These are phyloP conservation scores for Myotis myotis DNA, from an alignment of 2,797 vertebrate genomes.

Conservation along the genomic window DNA sequence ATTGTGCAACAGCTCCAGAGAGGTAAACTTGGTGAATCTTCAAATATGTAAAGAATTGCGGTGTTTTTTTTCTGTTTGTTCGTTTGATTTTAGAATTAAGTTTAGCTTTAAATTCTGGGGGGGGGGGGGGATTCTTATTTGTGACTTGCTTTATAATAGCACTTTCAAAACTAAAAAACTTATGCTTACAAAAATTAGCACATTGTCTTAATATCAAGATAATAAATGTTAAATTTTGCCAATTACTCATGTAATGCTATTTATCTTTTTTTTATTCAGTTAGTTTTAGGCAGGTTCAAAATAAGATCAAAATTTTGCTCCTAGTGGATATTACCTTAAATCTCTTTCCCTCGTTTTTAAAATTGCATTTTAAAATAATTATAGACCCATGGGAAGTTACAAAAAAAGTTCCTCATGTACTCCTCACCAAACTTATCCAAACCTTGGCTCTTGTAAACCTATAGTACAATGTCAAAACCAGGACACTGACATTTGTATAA, in stretches of 20 bases:
- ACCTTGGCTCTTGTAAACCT: neutral
- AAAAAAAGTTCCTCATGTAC: neutral
- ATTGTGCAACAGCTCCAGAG: neutral
- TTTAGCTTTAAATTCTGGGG: neutral
- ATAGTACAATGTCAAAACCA: neutral
- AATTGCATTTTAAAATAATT: neutral
- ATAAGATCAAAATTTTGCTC: neutral
- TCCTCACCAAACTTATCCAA: neutral
- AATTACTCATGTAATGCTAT: neutral
- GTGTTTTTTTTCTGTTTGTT: neutral
- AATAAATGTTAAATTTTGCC: neutral
- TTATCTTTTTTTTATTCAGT: neutral
- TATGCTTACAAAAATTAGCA: neutral
- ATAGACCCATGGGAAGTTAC: neutral
- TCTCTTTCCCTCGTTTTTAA: neutral
- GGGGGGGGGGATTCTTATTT: neutral
- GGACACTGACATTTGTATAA: neutral
- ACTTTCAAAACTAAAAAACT: neutral
- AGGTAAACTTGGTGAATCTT: neutral
- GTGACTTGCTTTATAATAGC: neutral
- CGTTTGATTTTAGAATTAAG: neutral
- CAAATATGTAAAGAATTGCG: neutral
- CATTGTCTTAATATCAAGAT: neutral
- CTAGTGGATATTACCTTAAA: neutral
- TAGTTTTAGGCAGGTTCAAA: neutral